These are phyloP conservation scores for Montipora capricornis DNA, from an alignment of 64 coral and sea anemone genomes.

Conservation along the genomic window DNA sequence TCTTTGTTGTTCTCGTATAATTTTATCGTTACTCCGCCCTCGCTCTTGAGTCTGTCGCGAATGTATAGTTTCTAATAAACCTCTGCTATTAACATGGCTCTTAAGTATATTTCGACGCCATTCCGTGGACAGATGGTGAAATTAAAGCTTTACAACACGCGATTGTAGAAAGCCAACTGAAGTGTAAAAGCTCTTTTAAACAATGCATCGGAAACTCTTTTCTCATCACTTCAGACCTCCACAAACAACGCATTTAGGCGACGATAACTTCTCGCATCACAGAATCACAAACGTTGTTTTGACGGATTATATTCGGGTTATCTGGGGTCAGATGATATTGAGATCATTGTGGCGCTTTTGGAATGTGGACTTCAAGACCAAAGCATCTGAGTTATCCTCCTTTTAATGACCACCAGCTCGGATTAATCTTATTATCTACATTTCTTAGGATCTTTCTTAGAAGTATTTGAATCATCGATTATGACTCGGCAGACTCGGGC, in stretches of 20 bases:
- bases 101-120: neutral
- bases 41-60: constrained; percentile 37
- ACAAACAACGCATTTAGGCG: neutral
- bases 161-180: neutral
- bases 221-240: neutral
- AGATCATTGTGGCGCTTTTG: neutral
- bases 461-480: no score
- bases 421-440: neutral
- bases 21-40: constrained; percentile 26
- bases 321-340: neutral
- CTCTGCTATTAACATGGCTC: no score
- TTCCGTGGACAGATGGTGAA: neutral
- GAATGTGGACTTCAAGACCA: neutral
- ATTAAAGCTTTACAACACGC: neutral
- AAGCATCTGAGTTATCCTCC: neutral
- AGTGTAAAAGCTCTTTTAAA: neutral
- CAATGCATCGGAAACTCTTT: neutral
- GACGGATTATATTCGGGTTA: constrained; percentile 34
- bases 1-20: constrained; percentile 6
- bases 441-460: neutral
- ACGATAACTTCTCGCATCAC: neutral
- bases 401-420: neutral
- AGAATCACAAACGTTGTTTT: neutral
- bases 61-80: neutral
- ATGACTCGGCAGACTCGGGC: no score